Percentiles rank a stretch among this genome's conserved stretches.
These are phyloP conservation scores for Didymodactylos carnosus DNA, from an alignment of 2,888 invertebrate species.

Conservation along the genomic window DNA sequence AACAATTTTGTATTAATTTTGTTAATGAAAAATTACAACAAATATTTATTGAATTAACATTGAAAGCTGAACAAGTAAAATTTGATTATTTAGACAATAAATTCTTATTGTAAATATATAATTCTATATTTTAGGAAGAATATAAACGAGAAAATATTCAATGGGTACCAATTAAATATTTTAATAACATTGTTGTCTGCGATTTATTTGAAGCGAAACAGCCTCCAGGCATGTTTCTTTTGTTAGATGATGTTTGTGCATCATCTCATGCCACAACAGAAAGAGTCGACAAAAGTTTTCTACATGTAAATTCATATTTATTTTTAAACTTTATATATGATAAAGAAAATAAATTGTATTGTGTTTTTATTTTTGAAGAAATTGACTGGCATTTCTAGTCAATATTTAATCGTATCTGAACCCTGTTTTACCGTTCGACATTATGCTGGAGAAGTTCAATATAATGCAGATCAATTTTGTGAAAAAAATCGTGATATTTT, in stretches of 20 bases:
- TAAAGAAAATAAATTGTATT: constrained; percentile 16
- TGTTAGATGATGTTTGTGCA: constrained; percentile 49
- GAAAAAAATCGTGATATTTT: constrained; percentile 49
- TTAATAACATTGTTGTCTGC: constrained; percentile 50
- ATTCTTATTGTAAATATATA: background rate
- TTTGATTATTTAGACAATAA: constrained; percentile 19
- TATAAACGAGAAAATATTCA: constrained; percentile 48
- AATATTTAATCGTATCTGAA: constrained; percentile 18
- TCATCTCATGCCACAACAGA: constrained; percentile 48
- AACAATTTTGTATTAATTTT: constrained; percentile 52
- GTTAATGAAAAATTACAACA: constrained; percentile 53
- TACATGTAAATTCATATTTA: constrained; percentile 30
- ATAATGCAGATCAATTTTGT: constrained; percentile 47
- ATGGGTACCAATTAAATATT: constrained; percentile 49
- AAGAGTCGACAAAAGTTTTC: constrained; percentile 42
- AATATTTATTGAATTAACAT: constrained; percentile 50
- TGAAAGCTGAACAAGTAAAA: constrained; percentile 52
- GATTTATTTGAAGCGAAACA: constrained; percentile 46
- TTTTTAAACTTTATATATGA: constrained; percentile 17
- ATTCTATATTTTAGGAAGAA: constrained; percentile 40
- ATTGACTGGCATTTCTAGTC: constrained; percentile 36
- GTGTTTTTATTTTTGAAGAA: constrained; percentile 34
- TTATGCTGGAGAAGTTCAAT: constrained; percentile 47
- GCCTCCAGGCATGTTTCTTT: constrained; percentile 45
- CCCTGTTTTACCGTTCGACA: constrained; percentile 45